These are phyloP conservation scores for Leptoteleia sp. DNA, from an alignment of 1,140 invertebrate genomes.

Conservation along the genomic window DNA sequence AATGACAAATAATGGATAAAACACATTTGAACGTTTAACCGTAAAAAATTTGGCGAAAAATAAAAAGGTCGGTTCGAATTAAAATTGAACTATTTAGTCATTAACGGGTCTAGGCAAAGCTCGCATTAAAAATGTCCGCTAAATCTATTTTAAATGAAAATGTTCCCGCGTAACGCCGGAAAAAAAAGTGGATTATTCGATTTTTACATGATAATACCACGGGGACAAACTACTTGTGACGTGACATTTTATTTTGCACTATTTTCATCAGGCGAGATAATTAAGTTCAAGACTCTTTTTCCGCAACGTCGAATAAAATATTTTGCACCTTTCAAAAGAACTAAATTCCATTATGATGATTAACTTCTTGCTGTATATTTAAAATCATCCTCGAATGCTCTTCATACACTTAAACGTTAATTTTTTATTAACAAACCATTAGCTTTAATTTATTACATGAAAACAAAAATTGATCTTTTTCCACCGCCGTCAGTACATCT, in stretches of 20 bases:
- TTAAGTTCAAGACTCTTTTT: constrained; percentile 20
- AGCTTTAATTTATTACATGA: no score
- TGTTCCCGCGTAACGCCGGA: neutral
- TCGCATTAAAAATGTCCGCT: neutral
- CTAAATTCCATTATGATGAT: no score
- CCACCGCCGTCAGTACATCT: no score
- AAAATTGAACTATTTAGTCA: neutral
- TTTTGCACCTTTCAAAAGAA: no score
- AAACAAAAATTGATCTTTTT: no score
- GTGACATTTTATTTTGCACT: constrained; percentile 22
- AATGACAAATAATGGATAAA: no score
- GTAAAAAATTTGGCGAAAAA: no score
- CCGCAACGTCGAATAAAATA: constrained; percentile 13
- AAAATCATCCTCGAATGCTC: no score
- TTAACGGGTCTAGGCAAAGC: neutral
- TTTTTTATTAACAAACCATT: no score
- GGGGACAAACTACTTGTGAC: constrained; percentile 15
- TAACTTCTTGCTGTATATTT: no score
- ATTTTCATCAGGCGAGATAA: constrained; percentile 19
- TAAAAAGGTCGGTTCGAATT: neutral
- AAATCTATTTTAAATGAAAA: constrained; percentile 17
- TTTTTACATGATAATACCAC: constrained; percentile 23
- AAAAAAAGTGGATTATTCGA: constrained; percentile 13
- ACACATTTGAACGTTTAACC: no score
- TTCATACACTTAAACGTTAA: no score